Percentiles rank a stretch among this genome's conserved stretches.
phyloP scores from a whole-genome alignment of 2,797 vertebrate species.

The Chloroceryle amazona region DNA sequence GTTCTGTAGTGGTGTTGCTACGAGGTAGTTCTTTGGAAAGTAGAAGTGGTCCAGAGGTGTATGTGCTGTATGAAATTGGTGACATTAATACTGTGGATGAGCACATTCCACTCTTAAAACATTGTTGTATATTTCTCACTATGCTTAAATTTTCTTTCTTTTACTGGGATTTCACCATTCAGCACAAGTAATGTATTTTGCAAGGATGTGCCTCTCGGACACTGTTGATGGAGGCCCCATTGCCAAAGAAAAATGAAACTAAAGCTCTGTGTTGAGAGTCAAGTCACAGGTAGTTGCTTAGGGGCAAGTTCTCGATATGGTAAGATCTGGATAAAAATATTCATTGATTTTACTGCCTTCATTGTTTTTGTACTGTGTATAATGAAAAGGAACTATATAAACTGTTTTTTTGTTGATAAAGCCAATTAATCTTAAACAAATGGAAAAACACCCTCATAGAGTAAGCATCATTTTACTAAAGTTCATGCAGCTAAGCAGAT shows the following conservation, averaged over 20 bases:
- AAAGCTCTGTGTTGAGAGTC: not conserved
- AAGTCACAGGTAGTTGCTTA: not conserved
- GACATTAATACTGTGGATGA: not conserved
- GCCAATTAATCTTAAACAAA: conserved; percentile 12
- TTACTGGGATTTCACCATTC: not conserved
- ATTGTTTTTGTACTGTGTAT: not conserved
- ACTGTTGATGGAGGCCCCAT: not conserved
- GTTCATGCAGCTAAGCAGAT: conserved; percentile 72
- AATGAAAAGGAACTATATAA: not conserved
- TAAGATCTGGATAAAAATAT: not conserved
- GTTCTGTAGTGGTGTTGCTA: not conserved
- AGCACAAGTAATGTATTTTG: not conserved
- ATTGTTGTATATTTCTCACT: not conserved
- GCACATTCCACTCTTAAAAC: not conserved
- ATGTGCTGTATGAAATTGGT: not conserved
- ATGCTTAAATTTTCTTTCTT: not conserved
- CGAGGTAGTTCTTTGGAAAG: conserved; percentile 4
- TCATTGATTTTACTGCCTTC: not conserved
- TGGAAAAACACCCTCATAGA: not conserved
- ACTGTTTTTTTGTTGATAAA: not conserved
- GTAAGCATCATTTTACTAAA: conserved; percentile 41
- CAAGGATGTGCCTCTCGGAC: not conserved
- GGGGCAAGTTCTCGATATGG: not conserved
- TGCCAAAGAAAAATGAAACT: not conserved
- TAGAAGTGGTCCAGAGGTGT: not conserved